phyloP scores from a whole-genome alignment of 2,797 vertebrate species.

The Sylvilagus floridanus region DNA sequence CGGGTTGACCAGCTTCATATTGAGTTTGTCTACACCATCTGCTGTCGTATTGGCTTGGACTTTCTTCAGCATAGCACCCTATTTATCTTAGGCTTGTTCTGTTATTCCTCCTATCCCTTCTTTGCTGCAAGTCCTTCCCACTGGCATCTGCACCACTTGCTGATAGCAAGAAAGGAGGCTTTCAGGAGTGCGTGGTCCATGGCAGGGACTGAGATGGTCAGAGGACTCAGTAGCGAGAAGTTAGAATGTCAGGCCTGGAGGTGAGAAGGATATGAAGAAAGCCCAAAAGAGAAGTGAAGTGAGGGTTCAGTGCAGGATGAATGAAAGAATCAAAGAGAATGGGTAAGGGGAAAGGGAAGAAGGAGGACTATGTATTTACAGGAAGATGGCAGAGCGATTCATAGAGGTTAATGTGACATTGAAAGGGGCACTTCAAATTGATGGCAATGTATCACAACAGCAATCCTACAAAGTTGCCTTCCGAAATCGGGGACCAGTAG shows the following conservation, averaged over 20 bases:
- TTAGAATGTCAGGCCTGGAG: background rate
- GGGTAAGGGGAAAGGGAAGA: background rate
- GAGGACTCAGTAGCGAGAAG: background rate
- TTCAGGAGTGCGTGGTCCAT: background rate
- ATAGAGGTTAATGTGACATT: background rate
- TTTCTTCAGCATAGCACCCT: constrained; percentile 48
- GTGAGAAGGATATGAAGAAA: background rate
- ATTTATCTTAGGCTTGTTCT: constrained; percentile 48
- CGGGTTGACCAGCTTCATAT: background rate
- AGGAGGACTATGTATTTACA: fast-evolving
- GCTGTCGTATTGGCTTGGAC: constrained; percentile 25
- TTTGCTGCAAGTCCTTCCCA: constrained; percentile 20
- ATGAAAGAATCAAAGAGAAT: background rate
- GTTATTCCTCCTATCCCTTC: constrained; percentile 50
- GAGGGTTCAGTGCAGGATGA: constrained; percentile 27
- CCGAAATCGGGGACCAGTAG: background rate
- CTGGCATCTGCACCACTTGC: background rate
- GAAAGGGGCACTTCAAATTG: background rate
- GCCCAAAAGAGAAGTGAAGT: background rate
- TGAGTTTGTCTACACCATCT: constrained; percentile 58
- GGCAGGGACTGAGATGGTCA: background rate
- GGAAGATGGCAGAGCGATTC: background rate
- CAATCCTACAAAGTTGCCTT: background rate
- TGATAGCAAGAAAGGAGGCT: background rate
- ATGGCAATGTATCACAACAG: background rate